Evolutionary conservation across 2,797 vertebrate genomes (phyloP), one percentile per base, ranked within the genome.

Genomic region (Champsocephalus gunnari): DNA sequence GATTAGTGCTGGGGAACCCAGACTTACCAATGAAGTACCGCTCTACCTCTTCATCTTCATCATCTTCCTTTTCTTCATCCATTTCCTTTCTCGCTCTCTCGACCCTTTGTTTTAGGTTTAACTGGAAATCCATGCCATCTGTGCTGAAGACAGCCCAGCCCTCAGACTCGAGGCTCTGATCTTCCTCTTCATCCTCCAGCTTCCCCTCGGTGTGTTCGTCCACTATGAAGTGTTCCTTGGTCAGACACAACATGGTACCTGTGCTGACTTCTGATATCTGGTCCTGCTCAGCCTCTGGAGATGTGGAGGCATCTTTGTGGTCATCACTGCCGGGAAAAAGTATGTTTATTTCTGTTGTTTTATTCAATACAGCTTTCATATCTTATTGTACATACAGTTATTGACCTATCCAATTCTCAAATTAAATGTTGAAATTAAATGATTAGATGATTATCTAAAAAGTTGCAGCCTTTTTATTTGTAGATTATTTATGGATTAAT

Each of bases 21-120:
- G 45, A 66, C 92, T 92, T 75, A 95, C 94, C 95, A 3, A 96
- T 94, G n/a, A 89, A 93, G 86, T 91, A 94, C 3, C 70, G 82
- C 53, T 94, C 90, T 3, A 11, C 60, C 53, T 28, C 24, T 28
- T 28, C 24, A 28, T 94, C 47, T 0, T 80, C 77, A 2, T 88
- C 83, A 1, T 87, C 79, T 2, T 72, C 62, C 1, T 73, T 51
- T 9, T 79, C 62, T 9, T 53, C 55, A 2, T 75, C 65, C 4
- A 71, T 72, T 70, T 88, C 83, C 47, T 58, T 63, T 17, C 69
- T 82, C 19, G 56, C 81, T 16, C 43, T 67, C 69, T 83, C 49
- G 80, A 92, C 7, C 17, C 51, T 81, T 75, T 87, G 50, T 74
- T 89, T 90, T 3, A 95, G 90, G 71, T 95, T 78, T 19, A 95